Evolutionary conservation across 2,113 vertebrate species (phyloP).

Genomic region (Drymodes brunneopygia): DNA sequence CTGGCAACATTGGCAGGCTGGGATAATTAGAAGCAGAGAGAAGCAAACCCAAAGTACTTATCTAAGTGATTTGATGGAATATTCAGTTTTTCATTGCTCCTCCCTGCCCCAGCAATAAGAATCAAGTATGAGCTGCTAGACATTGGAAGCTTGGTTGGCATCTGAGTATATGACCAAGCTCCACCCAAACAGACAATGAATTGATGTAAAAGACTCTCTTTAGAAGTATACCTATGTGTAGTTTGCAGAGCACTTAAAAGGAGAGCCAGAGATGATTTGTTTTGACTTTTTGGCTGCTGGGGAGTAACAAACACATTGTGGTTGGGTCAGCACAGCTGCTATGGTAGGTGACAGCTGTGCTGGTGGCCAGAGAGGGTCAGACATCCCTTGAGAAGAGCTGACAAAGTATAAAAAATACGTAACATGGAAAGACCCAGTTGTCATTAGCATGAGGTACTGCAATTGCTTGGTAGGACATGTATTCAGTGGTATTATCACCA

Average conservation of each 20-base stretch:
- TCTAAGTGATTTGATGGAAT: neutral
- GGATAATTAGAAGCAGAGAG: neutral
- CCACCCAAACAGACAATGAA: neutral
- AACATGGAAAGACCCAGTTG: neutral
- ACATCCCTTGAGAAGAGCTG: fast-evolving
- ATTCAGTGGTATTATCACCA: neutral
- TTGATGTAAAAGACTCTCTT: neutral
- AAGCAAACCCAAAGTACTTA: neutral
- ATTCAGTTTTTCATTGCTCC: neutral
- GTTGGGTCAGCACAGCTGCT: neutral
- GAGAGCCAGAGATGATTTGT: neutral
- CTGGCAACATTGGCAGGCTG: neutral
- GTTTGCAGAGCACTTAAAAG: neutral
- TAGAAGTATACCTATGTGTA: fast-evolving
- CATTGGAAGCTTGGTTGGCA: neutral
- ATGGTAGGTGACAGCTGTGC: neutral
- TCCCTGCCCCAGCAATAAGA: neutral
- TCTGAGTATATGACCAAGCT: neutral
- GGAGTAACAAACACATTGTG: fast-evolving
- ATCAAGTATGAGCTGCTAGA: neutral
- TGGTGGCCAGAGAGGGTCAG: neutral
- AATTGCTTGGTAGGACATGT: fast-evolving
- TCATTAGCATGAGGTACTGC: neutral
- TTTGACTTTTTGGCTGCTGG: neutral
- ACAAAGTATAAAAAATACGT: fast-evolving